A percentile compares a stretch with the other conserved stretches of the same genome.
phyloP scores from a whole-genome alignment of 2,113 vertebrate species.

The Scytalopus superciliaris region DNA sequence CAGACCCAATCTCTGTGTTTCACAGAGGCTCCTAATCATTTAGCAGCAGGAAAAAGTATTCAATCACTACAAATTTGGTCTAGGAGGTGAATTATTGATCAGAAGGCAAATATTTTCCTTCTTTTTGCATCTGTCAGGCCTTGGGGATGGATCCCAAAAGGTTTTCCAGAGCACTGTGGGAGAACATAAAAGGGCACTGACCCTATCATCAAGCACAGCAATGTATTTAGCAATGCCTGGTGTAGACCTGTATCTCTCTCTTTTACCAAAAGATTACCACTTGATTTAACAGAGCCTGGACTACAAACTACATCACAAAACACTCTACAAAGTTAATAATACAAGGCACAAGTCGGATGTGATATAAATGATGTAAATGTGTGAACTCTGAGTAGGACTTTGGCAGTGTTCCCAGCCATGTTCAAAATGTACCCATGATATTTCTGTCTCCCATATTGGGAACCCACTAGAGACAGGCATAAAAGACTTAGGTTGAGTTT shows the following conservation, averaged over 20 bases:
- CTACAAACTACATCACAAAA: slow-evolving; percentile 44
- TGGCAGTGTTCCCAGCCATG: slow-evolving; percentile 40
- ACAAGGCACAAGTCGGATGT: slow-evolving; percentile 52
- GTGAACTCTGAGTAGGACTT: slow-evolving; percentile 64
- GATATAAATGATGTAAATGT: slow-evolving; percentile 66
- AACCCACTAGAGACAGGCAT: slow-evolving; percentile 46
- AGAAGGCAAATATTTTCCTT: not conserved
- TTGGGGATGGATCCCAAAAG: not conserved
- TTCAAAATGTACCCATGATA: slow-evolving; percentile 68
- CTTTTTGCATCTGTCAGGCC: not conserved
- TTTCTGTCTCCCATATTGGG: slow-evolving; percentile 57
- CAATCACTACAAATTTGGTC: not conserved
- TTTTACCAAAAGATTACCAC: not conserved
- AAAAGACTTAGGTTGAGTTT: slow-evolving; percentile 49
- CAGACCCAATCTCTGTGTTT: not conserved
- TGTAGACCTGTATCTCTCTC: not conserved
- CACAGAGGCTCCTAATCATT: not conserved
- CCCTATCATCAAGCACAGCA: not conserved
- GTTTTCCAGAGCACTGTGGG: not conserved
- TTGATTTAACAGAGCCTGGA: slow-evolving; percentile 30
- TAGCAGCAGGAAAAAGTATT: not conserved
- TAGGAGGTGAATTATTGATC: not conserved
- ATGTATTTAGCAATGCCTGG: not conserved
- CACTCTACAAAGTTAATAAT: slow-evolving; percentile 54
- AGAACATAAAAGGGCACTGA: not conserved